Evolutionary conservation across 2,888 invertebrate genomes (phyloP), one percentile per base, ranked within the genome.

Genomic region (Eilema griseolum): DNA sequence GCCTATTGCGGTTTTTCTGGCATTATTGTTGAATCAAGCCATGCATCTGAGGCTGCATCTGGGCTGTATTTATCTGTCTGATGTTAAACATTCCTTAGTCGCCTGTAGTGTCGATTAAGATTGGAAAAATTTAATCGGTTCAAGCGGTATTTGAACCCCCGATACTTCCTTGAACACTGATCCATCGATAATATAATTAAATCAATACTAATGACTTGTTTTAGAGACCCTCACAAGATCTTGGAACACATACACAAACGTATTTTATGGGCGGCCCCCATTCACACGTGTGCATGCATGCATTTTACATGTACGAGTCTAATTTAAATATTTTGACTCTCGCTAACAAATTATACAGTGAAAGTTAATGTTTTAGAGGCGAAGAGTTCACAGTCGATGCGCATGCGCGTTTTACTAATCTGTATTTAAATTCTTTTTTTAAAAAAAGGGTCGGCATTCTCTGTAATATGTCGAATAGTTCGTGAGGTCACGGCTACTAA

Each of bases 331-430:
- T 69, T 72, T 63, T 66, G 46, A 61, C 72, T 72, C 68, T 67
- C 37, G 60, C 59, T 28, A n/a, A 33, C 56, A 65, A 71, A 71
- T 71, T 46, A 67, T 69, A 60, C 77, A 80, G 78, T 80, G 72
- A 79, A 79, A 80, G 78, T 68, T 23, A 68, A 57, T 62, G 23
- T 57, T 23, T 37, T n/a, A 56, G 0, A 14, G 37, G 11, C 23
- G 33, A 16, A n/a, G 56, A 20, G 52, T 23, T 37, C 46, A 31
- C 24, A 24, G 52, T 62, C 61, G 31, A 26, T 46, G 41, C 46
- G 61, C 28, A 52, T 28, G 52, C 52, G 26, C 63, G 23, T 10
- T 26, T 59, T 26, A 26, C 26, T 59, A 59, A 26, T 59, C 10
- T 61, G 12, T 11, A 33, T 31, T 61, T 33, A 0, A 28, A 33